Evolutionary conservation across 2,113 vertebrate species (phyloP).

Genomic region (Bos javanicus): DNA sequence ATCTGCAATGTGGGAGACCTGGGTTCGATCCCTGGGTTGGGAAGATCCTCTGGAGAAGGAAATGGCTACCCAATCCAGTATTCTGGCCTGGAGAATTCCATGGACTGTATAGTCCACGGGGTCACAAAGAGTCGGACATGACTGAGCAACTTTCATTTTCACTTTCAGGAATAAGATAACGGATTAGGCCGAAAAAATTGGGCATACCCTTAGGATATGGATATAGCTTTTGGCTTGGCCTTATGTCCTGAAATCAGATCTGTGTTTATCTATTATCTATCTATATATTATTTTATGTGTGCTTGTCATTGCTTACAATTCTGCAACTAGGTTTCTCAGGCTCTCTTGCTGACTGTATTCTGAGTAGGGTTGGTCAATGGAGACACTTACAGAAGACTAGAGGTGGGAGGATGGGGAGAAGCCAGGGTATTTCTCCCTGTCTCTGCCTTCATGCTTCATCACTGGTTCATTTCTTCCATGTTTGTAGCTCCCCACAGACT

Average conservation of each 20-base stretch:
- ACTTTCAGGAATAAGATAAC: not conserved
- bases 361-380: not conserved
- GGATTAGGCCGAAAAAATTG: not conserved
- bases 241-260: not conserved
- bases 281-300: not conserved
- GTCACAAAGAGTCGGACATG: not conserved
- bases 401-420: not conserved
- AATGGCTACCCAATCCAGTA: not conserved
- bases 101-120: not conserved
- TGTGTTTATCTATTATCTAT: not conserved
- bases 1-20: not conserved
- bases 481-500: not conserved
- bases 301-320: not conserved
- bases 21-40: not conserved
- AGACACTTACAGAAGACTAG: not conserved
- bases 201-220: not conserved
- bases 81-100: not conserved
- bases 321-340: not conserved
- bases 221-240: not conserved
- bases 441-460: not conserved
- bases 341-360: not conserved
- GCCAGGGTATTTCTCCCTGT: not conserved
- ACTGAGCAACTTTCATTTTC: not conserved
- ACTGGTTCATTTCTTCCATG: not conserved
- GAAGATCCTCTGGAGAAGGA: not conserved